Conservation (phyloP, 53 echinoderm and acorn worm species). For the Mesocentrotus franciscanus region DNA sequence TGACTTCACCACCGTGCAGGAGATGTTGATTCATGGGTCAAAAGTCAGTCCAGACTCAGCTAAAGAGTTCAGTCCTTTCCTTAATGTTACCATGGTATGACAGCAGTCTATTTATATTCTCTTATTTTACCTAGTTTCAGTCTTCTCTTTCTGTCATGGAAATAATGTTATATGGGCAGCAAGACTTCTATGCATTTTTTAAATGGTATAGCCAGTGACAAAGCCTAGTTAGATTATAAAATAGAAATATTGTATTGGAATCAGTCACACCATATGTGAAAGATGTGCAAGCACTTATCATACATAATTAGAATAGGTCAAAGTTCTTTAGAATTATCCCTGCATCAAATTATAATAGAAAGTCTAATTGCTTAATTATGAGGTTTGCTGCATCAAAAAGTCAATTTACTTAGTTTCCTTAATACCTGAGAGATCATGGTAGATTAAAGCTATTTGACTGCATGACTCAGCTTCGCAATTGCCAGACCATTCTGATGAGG, state of each 20-base stretch:
- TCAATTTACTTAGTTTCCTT: neutral
- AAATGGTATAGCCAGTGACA: conserved; percentile 16
- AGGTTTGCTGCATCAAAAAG: neutral
- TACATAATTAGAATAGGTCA: neutral
- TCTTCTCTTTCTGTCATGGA: conserved; percentile 9
- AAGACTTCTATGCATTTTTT: conserved; percentile 44
- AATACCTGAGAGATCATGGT: conserved; percentile 12
- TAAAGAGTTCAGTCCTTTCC: conserved; percentile 93
- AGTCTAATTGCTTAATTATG: conserved; percentile 9
- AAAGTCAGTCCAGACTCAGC: conserved; percentile 94
- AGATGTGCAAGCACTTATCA: neutral
- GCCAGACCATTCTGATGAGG: conserved; percentile 58
- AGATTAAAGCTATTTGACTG: conserved; percentile 29
- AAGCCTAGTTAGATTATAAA: neutral
- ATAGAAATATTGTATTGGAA: neutral
- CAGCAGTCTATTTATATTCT: conserved; percentile 18
- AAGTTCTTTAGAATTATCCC: neutral
- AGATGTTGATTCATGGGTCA: conserved; percentile 95
- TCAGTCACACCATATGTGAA: neutral
- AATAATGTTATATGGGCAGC: conserved; percentile 3
- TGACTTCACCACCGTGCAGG: conserved; percentile 96
- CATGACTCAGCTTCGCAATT: conserved; percentile 42
- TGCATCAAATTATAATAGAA: neutral
- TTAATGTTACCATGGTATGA: conserved; percentile 99
- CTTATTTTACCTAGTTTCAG: conserved; percentile 7